phyloP scores from a whole-genome alignment of 2,888 invertebrate species.

The Kuschelorhynchus macadamiae region DNA sequence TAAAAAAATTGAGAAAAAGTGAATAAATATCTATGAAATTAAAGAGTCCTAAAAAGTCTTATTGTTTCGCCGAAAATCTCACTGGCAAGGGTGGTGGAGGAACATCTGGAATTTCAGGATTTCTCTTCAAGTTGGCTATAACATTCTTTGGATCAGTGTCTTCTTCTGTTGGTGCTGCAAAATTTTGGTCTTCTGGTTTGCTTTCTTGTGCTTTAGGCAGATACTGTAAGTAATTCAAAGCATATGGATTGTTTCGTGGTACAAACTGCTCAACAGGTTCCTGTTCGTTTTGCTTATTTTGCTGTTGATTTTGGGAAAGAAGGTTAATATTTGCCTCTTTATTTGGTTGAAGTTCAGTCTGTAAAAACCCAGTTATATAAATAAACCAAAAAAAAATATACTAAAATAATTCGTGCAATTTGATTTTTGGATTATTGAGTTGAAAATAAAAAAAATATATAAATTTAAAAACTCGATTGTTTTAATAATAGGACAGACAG shows the following conservation, averaged over 20 bases:
- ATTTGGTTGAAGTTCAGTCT: neutral
- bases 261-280: conserved; percentile 48
- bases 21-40: too few species aligned
- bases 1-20: too few species aligned
- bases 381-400: too few species aligned
- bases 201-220: conserved; percentile 29
- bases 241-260: conserved; percentile 48
- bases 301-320: conserved; percentile 3
- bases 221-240: conserved; percentile 45
- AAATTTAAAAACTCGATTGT: too few species aligned
- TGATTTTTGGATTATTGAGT: too few species aligned
- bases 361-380: neutral
- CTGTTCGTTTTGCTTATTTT: neutral
- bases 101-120: conserved; percentile 58
- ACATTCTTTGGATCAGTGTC: conserved; percentile 54
- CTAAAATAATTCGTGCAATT: too few species aligned
- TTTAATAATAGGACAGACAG: too few species aligned
- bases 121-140: conserved; percentile 57
- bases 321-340: neutral
- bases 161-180: conserved; percentile 1
- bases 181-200: neutral
- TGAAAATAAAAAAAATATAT: too few species aligned
- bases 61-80: conserved; percentile 33
- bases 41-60: too few species aligned
- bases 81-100: conserved; percentile 59